Evolutionary conservation across 1,140 invertebrate genomes (phyloP), one percentile per base, ranked within the genome.

Genomic region (Carposina sasakii): DNA sequence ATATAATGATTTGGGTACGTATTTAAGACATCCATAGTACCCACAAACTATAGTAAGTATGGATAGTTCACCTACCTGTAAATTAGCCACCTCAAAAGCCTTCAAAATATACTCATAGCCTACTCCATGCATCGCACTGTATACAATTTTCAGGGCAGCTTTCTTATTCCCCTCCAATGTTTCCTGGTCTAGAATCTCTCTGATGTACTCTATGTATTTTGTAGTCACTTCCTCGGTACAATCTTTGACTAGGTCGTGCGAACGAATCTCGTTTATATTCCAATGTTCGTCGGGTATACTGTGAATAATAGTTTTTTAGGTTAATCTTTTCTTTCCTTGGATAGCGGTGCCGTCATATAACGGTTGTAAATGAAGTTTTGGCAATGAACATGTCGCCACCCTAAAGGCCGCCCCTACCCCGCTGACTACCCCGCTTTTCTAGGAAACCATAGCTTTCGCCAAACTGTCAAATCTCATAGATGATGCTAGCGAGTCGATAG

Each of bases 101-200:
- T 90, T 83, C 30, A 87, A 69, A 54, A 98, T 89, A 74, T 91
- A 98, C 8, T 89, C 76, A 72, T 95, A 92, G 1, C 97, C 97
- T 12, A 99, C 97, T 19, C 98, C 98, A 79, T 99, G 98, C 93
- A 99, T 97, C 0, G 98, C 94, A 33, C 97, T 98, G 63, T 99
- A 99, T 0, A 94, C 93, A 55, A 96, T 92, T 60, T 88, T 89
- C 3, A 96, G 67, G 17, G 85, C 74, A 2, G 90, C 87, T 13
- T 76, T 87, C 31, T 63, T 69, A 76, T 96, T 96, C 12, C 88
- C 63, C 60, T 85, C 74, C 6, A 76, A 64, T 21, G 86, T 57
- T 10, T 89, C 86, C 37, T 87, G 78, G 22, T 87, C 61, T 24
- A 90, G 77, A 33, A 75, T 79, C 9, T 86, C 69, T 6, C 71